Conservation (phyloP, 1,140 invertebrate genomes). For the Drosophila orosa region DNA sequence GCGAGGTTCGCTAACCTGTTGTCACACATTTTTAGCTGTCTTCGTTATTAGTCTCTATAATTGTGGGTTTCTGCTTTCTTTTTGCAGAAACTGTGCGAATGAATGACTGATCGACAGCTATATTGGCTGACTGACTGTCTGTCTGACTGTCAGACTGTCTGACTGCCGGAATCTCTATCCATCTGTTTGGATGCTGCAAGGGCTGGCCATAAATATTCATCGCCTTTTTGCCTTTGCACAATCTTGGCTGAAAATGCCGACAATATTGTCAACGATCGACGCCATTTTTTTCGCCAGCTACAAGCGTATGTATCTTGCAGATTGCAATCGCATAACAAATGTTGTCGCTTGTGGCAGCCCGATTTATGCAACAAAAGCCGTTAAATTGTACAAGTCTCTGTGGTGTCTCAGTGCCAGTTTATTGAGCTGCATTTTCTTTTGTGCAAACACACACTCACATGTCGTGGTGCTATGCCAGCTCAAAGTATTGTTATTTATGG, state of each 20-base stretch:
- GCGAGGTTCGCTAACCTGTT: conserved; percentile 78
- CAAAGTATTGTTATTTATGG: conserved; percentile 66
- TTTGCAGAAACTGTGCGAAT: conserved; percentile 51
- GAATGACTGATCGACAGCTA: conserved; percentile 39
- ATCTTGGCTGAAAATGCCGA: conserved; percentile 43
- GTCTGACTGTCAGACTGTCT: conserved; percentile 12
- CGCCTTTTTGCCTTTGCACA: conserved; percentile 59
- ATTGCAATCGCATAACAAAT: conserved; percentile 81
- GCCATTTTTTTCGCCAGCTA: conserved; percentile 61
- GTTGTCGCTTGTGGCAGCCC: conserved; percentile 65
- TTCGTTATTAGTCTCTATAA: conserved; percentile 76
- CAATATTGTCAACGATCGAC: conserved; percentile 70
- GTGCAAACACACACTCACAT: conserved; percentile 36
- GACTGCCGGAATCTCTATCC: conserved; percentile 51
- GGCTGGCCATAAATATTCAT: conserved; percentile 67
- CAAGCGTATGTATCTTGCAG: conserved; percentile 34
- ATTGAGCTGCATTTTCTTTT: conserved; percentile 77
- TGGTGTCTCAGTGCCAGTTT: conserved; percentile 70
- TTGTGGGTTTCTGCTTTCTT: conserved; percentile 69
- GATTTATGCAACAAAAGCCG: conserved; percentile 81
- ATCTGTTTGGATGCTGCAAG: conserved; percentile 49
- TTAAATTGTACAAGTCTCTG: conserved; percentile 77
- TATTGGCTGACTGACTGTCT: conserved; percentile 40
- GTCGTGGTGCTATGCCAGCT: conserved; percentile 1
- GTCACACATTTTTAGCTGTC: conserved; percentile 69